These are phyloP conservation scores for Sebastes trivittatus DNA, from an alignment of 2,797 vertebrate species.

Conservation along the genomic window DNA sequence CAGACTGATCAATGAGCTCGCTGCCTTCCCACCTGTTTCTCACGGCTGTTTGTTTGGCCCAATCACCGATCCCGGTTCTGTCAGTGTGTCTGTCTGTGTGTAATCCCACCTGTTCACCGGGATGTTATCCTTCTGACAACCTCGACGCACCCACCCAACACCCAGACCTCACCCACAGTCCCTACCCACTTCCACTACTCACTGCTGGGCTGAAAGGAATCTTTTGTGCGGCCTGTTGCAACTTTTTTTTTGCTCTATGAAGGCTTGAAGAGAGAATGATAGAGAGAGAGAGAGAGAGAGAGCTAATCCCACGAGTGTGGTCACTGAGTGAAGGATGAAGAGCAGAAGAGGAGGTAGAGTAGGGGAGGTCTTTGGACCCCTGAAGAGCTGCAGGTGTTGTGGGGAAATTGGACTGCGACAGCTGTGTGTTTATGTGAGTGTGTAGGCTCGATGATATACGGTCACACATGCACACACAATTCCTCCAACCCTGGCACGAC, in stretches of 20 bases:
- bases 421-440: conserved; percentile 34
- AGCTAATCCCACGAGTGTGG: conserved; percentile 35
- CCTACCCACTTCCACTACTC: conserved; percentile 19
- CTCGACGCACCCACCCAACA: conserved; percentile 5
- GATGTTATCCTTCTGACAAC: conserved; percentile 69
- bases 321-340: conserved; percentile 17
- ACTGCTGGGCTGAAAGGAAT: conserved; percentile 58
- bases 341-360: neutral
- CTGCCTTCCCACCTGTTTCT: conserved; percentile 45
- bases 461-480: conserved; percentile 36
- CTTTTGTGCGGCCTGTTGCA: conserved; percentile 54
- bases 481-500: neutral
- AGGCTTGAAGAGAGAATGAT: conserved; percentile 2
- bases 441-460: conserved; percentile 29
- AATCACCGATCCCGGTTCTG: conserved; percentile 37
- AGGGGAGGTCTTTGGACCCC: neutral
- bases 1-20: neutral
- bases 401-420: conserved; percentile 45
- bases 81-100: conserved; percentile 38
- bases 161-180: conserved; percentile 28
- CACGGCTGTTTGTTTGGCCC: conserved; percentile 13
- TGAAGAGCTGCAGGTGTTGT: conserved; percentile 48
- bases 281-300: neutral
- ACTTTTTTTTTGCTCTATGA: conserved; percentile 14
- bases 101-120: conserved; percentile 79